Percentiles rank a stretch among this genome's conserved stretches.
Conservation (phyloP, 2,113 vertebrate genomes). For the Sus scrofa region T2T-Sscrofa CM000812.6:50313001-50313500, state of each 20-base stretch:
- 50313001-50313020: too few relatives aligned
- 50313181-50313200: neutral
- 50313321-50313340: constrained; percentile 42
- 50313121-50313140: neutral
- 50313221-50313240: neutral
- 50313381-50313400: neutral
- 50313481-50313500: neutral
- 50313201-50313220: neutral
- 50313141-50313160: neutral
- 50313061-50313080: neutral
- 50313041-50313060: neutral
- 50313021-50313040: neutral
- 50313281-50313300: neutral
- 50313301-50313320: constrained; percentile 5
- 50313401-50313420: neutral
- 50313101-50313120: neutral
- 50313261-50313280: neutral
- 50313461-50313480: constrained; percentile 3
- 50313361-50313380: neutral
- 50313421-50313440: constrained; percentile 6
- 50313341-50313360: constrained; percentile 38
- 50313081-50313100: neutral
- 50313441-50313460: neutral
- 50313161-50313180: neutral
- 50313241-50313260: neutral